Percentiles rank a stretch among this genome's conserved stretches.
These are phyloP conservation scores for Pseudomyrmex pallidus DNA, from an alignment of 1,140 invertebrate genomes.

Conservation along the genomic window DNA sequence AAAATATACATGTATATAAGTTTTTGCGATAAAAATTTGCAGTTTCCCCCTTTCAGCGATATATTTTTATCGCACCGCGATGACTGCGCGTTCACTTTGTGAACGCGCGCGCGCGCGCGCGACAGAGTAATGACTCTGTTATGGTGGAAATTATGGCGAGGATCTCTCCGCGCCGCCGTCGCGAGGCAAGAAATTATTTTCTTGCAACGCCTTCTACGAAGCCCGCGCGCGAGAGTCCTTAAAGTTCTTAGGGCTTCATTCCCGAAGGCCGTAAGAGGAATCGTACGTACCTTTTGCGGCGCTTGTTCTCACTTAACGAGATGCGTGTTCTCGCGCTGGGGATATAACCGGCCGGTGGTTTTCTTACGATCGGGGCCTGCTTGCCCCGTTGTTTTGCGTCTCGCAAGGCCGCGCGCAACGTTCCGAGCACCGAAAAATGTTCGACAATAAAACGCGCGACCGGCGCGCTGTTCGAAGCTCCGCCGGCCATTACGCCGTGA, in stretches of 20 bases:
- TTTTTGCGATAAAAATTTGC: neutral
- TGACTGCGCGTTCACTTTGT: conserved; percentile 14
- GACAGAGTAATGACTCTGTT: conserved; percentile 66
- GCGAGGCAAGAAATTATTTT: conserved; percentile 67
- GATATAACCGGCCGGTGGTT: conserved; percentile 66
- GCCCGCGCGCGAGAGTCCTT: conserved; percentile 42
- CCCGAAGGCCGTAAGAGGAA: conserved; percentile 68
- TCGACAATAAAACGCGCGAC: conserved; percentile 55
- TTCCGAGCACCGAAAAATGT: conserved; percentile 60
- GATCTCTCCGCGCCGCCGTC: conserved; percentile 42
- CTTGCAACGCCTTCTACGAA: conserved; percentile 64
- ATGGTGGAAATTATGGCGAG: conserved; percentile 55
- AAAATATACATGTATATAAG: neutral
- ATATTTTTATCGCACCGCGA: conserved; percentile 32
- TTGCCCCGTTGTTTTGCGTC: conserved; percentile 53
- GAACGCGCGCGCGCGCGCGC: no score
- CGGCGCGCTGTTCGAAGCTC: conserved; percentile 24
- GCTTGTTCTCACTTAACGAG: conserved; percentile 77
- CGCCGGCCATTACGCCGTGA: conserved; percentile 42
- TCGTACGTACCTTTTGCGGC: conserved; percentile 67
- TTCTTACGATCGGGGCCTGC: conserved; percentile 60
- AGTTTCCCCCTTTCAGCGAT: neutral
- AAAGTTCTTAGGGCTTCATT: conserved; percentile 73
- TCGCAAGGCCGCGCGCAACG: conserved; percentile 27
- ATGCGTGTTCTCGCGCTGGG: conserved; percentile 75